A percentile compares a stretch with the other conserved stretches of the same genome.
Conservation (phyloP, 2,113 vertebrate genomes). For the Cinclus mexicanus region DNA sequence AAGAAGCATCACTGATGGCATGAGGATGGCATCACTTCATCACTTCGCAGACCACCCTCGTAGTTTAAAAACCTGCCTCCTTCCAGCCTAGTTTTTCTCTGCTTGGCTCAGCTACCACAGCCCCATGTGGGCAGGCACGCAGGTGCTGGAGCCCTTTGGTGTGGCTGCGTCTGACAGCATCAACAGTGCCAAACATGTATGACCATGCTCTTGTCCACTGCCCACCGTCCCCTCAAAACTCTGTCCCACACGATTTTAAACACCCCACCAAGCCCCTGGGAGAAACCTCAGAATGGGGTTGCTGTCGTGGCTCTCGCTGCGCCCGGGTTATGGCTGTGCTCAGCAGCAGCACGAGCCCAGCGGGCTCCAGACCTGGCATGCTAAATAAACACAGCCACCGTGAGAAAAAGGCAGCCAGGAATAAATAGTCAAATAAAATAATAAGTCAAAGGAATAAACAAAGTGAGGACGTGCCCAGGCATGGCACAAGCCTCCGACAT, state of each 20-base stretch:
- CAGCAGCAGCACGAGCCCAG: rapidly evolving
- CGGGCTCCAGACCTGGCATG: background rate
- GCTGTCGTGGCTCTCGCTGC: rapidly evolving
- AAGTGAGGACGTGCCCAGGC: constrained; percentile 25
- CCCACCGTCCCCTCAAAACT: background rate
- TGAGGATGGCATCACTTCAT: background rate
- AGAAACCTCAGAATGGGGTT: background rate
- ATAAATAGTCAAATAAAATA: constrained; percentile 59
- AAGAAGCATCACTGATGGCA: background rate
- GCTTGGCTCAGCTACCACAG: rapidly evolving
- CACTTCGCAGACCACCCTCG: rapidly evolving
- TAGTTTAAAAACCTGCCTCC: background rate
- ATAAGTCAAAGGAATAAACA: constrained; percentile 50
- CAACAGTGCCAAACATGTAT: rapidly evolving
- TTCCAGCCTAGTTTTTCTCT: background rate
- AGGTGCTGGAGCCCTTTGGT: background rate
- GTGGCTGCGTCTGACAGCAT: rapidly evolving
- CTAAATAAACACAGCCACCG: constrained; percentile 51
- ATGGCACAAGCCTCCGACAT: background rate
- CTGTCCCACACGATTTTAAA: background rate
- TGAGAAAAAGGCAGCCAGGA: constrained; percentile 52
- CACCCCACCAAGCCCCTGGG: background rate
- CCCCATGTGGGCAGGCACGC: rapidly evolving
- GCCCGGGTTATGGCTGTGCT: background rate
- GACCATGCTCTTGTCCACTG: background rate